Percentiles rank a stretch among this genome's conserved stretches.
Evolutionary conservation across 2,888 invertebrate species (phyloP).

Genomic region (Ennomos erosarius): DNA sequence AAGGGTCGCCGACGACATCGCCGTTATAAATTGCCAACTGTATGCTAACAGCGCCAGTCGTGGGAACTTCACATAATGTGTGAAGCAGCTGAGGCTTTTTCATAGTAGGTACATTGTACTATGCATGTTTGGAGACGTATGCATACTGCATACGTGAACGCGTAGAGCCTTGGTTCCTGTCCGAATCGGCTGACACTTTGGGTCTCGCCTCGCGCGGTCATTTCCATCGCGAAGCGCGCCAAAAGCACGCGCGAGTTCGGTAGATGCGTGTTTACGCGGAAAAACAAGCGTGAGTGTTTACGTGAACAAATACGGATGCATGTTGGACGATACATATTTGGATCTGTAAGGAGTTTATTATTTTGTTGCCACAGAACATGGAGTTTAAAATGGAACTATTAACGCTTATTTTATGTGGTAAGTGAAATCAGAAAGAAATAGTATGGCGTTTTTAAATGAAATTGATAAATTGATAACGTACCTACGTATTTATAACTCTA

Average conservation of each 20-base stretch:
- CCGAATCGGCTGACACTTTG: constrained; percentile 26
- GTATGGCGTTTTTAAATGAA: background rate
- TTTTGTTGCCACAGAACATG: constrained; percentile 39
- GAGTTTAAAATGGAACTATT: constrained; percentile 64
- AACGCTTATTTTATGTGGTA: constrained; percentile 71
- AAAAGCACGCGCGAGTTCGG: constrained; percentile 68
- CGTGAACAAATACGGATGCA: constrained; percentile 44
- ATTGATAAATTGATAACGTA: constrained; percentile 5
- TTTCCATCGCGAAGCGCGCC: constrained; percentile 72
- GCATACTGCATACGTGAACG: constrained; percentile 28
- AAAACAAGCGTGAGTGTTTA: constrained; percentile 54
- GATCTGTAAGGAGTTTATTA: background rate
- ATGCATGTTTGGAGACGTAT: constrained; percentile 25
- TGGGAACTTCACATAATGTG: constrained; percentile 34
- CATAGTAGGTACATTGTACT: constrained; percentile 26
- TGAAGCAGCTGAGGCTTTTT: constrained; percentile 26
- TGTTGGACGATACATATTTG: constrained; percentile 3
- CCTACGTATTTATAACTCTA: too few relatives aligned
- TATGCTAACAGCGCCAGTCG: constrained; percentile 36
- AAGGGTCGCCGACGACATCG: too few relatives aligned
- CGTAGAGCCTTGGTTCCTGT: constrained; percentile 26
- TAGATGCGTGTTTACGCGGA: constrained; percentile 50
- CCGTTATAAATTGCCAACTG: constrained; percentile 62
- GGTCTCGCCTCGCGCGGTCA: constrained; percentile 49
- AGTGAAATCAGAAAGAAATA: constrained; percentile 45